Evolutionary conservation across 2,797 vertebrate genomes (phyloP), one percentile per base, ranked within the genome.

Genomic region (Halcyon smyrnensis): DNA sequence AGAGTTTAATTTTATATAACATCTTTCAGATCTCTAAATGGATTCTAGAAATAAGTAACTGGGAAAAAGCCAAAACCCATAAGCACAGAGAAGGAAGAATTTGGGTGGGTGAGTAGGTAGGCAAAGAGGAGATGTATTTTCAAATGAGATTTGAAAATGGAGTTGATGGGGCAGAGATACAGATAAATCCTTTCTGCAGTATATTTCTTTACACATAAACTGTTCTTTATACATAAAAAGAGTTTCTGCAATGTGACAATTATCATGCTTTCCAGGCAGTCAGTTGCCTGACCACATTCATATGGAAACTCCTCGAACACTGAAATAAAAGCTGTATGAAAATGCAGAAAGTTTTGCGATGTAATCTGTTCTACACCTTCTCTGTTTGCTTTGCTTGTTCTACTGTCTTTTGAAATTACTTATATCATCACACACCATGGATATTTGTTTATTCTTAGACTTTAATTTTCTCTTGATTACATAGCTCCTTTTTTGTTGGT

Each of bases 61-160:
- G 20, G 12, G 8, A 0, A 6, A 68, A 79, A 65, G 8, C 4
- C 19, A 69, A 90, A 84, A 75, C 15, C 4, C 5, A 17, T 5
- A 76, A 36, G 8, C 41, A 56, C 2, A 70, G 39, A 73, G 43
- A 84, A 59, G 57, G 54, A 90, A 91, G 63, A 90, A 59, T 75
- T 91, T 45, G 32, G 46, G 39, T 57, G 54, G 28, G 3, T 90
- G 70, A 69, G 76, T 51, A 88, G 53, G 74, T 27, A 75, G 63
- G 28, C 16, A 91, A 79, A 69, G 43, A 78, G 36, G 59, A 90
- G 46, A 78, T 28, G 54, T 6, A 50, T 75, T 94, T 90, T 90
- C 63, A 63, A 27, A 34, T 56, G 15, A 95, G 92, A 90, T 79
- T 70, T 86, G 39, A 94, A 94, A 94, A 93, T 21, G 34, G 23